Evolutionary conservation across 1,140 invertebrate species (phyloP), one percentile per base, ranked within the genome.

Genomic region (Saccostrea cuccullata): DNA sequence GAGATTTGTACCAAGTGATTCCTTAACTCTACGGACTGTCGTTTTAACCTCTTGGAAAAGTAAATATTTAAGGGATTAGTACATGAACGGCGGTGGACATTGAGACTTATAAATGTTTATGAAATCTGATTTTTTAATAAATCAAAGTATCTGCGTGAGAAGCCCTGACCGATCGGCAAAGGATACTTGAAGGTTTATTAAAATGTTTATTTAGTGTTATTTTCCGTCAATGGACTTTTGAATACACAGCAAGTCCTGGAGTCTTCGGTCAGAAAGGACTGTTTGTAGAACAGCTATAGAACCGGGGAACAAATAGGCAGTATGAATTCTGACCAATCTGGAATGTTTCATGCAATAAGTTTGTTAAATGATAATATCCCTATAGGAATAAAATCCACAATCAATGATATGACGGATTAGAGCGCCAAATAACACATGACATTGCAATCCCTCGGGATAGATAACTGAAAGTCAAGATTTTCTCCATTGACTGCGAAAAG

Each of bases 401-500:
- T 73, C 70, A 26, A 73, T 73, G 70, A 73, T 73, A 30, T 73
- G 70, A 36, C 70, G 70, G 70, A 73, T 73, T 73, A 73, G 70
- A 30, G 70, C 26, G 70, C 70, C 26, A 73, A 36, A 73, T 73
- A 73, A 73, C 70, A 36, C 70, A 73, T 73, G 70, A 73, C 70
- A 73, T 36, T 73, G 70, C 26, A 73, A 73, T 73, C 70, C 70
- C 30, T 36, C 9, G 13, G 26, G 26, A 73, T 73, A 36, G 70
- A 73, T 73, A 73, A 73, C 70, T 73, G 26, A 73, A 73, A 73
- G 70, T 73, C 70, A 73, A 73, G 70, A 73, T 73, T 73, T 26
- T 30, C 70, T 17, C 70, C 30, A 73, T 73, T 73, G 26, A 73
- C 23, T 73, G 70, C 26, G 12, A 73, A 73, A 30, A 73, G 70